Base-by-base conservation (phyloP, 2,888 invertebrate species). In the Ametastegia equiseti region DNA sequence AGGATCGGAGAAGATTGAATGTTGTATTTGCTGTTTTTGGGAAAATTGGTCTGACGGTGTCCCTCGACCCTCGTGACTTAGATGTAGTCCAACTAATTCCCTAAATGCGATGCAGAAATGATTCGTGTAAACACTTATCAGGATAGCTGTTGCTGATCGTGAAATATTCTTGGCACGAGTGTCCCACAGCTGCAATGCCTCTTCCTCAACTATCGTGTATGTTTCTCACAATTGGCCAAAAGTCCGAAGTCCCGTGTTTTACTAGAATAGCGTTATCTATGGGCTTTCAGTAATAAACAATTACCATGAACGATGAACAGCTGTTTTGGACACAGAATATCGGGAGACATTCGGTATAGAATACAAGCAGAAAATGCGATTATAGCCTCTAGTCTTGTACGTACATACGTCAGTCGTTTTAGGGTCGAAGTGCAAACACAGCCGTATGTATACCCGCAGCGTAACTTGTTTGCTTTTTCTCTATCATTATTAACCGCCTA, bases 381-480 rank as follows among this genome's bases (percentile, higher is more conserved):
- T 67, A 67, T 67, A 39, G 36, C 39, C 65, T n/a, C 11, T 33
- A 36, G 36, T 67, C 19, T 39, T 19, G 65, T n/a, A n/a, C 30
- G 60, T 54, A 67, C 63, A 9, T 0, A 65, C 33, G 11, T 65
- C 39, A 33, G n/a, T 36, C 27, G n/a, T n/a, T 1, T 71, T 71
- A 71, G 71, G 71, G 36, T 73, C 54, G 73, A 54, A 73, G 36
- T 73, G 50, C 73, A 73, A 50, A 73, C 50, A 73, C 73, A 54
- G 50, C 69, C 15, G 45, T n/a, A n/a, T n/a, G n/a, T n/a, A n/a
- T n/a, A n/a, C n/a, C n/a, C n/a, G 69, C 69, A 13, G 42, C 45
- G 27, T 30, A 7, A 45, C 15, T 42, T 71, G 45, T 71, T 71
- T 73, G 36, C 30, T 4, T 73, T 73, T 36, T 50, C 30, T 71